phyloP scores from a whole-genome alignment of 2,797 vertebrate genomes.

The Cuniculus paca region DNA sequence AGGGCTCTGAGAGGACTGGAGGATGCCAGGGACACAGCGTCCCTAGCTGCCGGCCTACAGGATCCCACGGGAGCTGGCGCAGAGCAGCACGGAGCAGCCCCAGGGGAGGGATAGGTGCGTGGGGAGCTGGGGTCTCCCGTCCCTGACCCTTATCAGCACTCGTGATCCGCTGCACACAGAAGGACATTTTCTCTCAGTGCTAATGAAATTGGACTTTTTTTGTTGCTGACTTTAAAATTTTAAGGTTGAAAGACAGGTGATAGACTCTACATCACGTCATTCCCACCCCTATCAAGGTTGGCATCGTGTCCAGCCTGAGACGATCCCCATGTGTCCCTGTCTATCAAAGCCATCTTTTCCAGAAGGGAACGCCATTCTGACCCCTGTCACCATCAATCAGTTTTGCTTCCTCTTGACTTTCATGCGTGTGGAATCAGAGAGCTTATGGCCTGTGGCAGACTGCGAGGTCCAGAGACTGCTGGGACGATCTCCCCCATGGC shows the following conservation, averaged over 20 bases:
- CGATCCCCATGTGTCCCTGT: neutral
- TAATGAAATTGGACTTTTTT: neutral
- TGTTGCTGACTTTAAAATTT: neutral
- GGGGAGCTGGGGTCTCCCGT: rapidly evolving
- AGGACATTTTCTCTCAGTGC: no score
- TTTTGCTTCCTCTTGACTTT: neutral
- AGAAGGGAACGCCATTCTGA: neutral
- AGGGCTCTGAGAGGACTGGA: neutral
- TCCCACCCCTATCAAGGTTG: rapidly evolving
- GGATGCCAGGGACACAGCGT: neutral
- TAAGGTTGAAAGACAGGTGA: neutral
- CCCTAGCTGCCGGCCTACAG: neutral
- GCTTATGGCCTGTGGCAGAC: rapidly evolving
- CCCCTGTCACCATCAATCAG: neutral
- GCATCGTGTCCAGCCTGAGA: rapidly evolving
- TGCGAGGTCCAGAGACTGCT: neutral
- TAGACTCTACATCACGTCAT: rapidly evolving
- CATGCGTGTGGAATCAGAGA: rapidly evolving
- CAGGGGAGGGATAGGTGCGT: rapidly evolving
- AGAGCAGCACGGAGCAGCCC: rapidly evolving
- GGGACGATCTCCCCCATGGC: rapidly evolving
- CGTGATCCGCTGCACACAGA: rapidly evolving
- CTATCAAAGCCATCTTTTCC: neutral
- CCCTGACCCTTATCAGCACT: no score
- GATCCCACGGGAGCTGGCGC: no score